Conservation (phyloP, 2,113 vertebrate species). For the Anhinga anhinga region DNA sequence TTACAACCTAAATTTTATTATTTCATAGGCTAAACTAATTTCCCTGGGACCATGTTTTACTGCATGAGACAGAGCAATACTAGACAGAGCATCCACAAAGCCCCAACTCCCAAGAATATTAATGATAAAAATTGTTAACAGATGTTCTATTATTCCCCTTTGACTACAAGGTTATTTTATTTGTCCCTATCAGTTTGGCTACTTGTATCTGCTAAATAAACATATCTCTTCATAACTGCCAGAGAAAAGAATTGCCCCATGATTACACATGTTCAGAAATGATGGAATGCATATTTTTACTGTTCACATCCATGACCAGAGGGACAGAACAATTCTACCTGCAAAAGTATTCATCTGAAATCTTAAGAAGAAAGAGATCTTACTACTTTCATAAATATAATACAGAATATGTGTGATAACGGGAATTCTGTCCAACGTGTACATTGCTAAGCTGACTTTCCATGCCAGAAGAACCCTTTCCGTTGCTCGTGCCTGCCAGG, state of each 20-base stretch:
- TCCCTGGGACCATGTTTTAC: not conserved
- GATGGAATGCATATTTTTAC: not conserved
- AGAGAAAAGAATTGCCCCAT: not conserved
- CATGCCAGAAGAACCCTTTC: not conserved
- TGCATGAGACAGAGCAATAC: not conserved
- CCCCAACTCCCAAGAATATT: not conserved
- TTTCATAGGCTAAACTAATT: slow-evolving; percentile 1
- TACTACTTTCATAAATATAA: not conserved
- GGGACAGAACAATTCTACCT: not conserved
- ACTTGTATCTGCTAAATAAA: not conserved
- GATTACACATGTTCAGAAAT: not conserved
- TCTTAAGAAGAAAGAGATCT: not conserved
- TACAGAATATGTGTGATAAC: not conserved
- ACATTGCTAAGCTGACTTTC: not conserved
- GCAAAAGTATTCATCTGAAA: not conserved
- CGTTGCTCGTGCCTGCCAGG: not conserved
- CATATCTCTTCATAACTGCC: not conserved
- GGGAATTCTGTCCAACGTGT: not conserved
- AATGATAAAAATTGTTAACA: not conserved
- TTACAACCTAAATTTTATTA: not conserved
- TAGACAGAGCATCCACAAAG: not conserved
- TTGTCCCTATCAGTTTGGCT: not conserved
- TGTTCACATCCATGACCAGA: not conserved
- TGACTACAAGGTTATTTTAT: not conserved
- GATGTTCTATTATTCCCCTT: not conserved